Percentiles rank a stretch among this genome's conserved stretches.
phyloP scores from a whole-genome alignment of 2,888 invertebrate genomes.

The Chrysopilus asiliformis region DNA sequence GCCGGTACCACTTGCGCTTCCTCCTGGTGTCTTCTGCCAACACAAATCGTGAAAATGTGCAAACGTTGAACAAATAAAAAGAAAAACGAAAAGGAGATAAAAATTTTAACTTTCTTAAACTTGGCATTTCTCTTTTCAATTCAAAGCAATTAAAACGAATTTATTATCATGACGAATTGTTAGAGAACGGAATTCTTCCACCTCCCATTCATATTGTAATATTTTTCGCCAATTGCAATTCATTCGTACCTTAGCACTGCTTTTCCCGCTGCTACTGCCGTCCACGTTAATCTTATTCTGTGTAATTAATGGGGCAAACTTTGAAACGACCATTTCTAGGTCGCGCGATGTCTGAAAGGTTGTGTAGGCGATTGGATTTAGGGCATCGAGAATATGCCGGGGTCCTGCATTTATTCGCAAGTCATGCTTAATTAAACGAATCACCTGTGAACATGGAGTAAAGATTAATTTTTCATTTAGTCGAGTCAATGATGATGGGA shows the following conservation, averaged over 20 bases:
- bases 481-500: no score
- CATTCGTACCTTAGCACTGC: no score
- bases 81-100: background rate
- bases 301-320: conserved; percentile 24
- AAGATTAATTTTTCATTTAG: no score
- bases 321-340: conserved; percentile 57
- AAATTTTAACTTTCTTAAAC: conserved; percentile 1
- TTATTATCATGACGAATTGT: no score
- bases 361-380: conserved; percentile 76
- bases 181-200: no score
- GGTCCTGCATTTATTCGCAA: conserved; percentile 85
- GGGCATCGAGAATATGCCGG: conserved; percentile 79
- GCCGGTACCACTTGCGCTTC: conserved; percentile 4
- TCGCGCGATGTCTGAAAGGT: conserved; percentile 79
- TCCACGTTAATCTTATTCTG: conserved; percentile 4
- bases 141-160: conserved; percentile 5
- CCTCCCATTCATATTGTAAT: no score
- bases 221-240: no score
- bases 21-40: background rate
- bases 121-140: conserved; percentile 3
- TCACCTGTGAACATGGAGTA: conserved; percentile 35
- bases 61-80: background rate
- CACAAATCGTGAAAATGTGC: background rate
- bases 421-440: conserved; percentile 82
- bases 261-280: no score